Evolutionary conservation across 2,888 invertebrate genomes (phyloP), one percentile per base, ranked within the genome.

Genomic region (Lasius platythorax): DNA sequence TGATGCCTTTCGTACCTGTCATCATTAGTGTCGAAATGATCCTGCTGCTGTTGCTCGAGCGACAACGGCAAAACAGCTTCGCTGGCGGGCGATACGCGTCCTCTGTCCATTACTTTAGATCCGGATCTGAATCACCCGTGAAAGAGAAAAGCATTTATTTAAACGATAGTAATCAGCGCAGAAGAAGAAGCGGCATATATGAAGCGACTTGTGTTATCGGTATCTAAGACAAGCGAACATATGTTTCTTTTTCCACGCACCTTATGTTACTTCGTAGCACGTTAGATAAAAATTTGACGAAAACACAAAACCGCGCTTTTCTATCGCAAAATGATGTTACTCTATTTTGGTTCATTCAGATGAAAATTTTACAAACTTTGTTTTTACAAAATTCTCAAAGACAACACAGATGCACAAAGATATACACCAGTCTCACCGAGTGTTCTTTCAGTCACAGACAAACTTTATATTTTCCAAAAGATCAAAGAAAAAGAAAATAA

Each of bases 71-170:
- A 94, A 43, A 96, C 95, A 11, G 96, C 96, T 95, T 96, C 96
- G 58, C 96, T 95, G 3, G 96, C 96, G 18, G 97, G 97, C 33
- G 96, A 96, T 46, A 96, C 95, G 88, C 97, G 95, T 68, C 96
- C 96, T 83, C 96, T 94, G 90, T 97, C 96, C 95, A 97, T 96
- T n/a, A 97, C 96, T 95, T 97, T 97, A 11, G 96, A 96, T 37
- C 96, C 96, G 40, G 96, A 96, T 95, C 97, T 95, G 95, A 93
- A 72, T 70, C 23, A 23, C 23, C 12, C 11, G n/a, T 23, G 1
- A 37, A 28, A 78, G n/a, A 58, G 6, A 40, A 58, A 23, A 46
- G 23, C 8, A 37, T 50, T 78, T 18, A 18, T 33, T 53, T 72
- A 61, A 12, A 3, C 37, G 28, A 28, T 58, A 12, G 2, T n/a